These are phyloP conservation scores for Semicossyphus pulcher DNA, from an alignment of 2,113 vertebrate genomes.

Conservation along the genomic window DNA sequence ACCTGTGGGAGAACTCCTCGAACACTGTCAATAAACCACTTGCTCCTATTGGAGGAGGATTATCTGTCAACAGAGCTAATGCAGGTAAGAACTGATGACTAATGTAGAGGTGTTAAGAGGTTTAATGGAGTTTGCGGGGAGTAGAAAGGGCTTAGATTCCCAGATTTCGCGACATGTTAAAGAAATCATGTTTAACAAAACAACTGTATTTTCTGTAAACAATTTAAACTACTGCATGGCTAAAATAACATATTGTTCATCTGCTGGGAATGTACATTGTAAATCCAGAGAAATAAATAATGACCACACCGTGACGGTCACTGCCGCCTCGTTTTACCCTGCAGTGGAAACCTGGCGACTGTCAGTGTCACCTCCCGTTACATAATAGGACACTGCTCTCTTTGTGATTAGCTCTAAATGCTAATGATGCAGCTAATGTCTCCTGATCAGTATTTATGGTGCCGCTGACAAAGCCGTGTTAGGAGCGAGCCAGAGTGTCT, in stretches of 20 bases:
- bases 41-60: constrained; percentile 82
- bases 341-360: constrained; percentile 48
- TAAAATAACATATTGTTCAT: neutral
- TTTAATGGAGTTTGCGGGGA: constrained; percentile 9
- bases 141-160: neutral
- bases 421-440: constrained; percentile 54
- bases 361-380: constrained; percentile 38
- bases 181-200: too few relatives aligned
- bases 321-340: neutral
- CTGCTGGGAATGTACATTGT: neutral
- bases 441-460: constrained; percentile 60
- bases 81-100: constrained; percentile 66
- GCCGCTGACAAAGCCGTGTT: constrained; percentile 33
- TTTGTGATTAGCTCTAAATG: constrained; percentile 49
- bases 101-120: constrained; percentile 12
- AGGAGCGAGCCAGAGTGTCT: constrained; percentile 53
- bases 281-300: constrained; percentile 6
- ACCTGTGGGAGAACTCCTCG: constrained; percentile 87
- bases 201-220: neutral
- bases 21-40: constrained; percentile 80
- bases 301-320: neutral
- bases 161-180: too few relatives aligned
- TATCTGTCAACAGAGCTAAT: constrained; percentile 84
- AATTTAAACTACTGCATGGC: neutral
- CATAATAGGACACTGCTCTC: constrained; percentile 31